Base-by-base conservation (phyloP, 2,113 vertebrate species). In the Festucalex cinctus region DNA sequence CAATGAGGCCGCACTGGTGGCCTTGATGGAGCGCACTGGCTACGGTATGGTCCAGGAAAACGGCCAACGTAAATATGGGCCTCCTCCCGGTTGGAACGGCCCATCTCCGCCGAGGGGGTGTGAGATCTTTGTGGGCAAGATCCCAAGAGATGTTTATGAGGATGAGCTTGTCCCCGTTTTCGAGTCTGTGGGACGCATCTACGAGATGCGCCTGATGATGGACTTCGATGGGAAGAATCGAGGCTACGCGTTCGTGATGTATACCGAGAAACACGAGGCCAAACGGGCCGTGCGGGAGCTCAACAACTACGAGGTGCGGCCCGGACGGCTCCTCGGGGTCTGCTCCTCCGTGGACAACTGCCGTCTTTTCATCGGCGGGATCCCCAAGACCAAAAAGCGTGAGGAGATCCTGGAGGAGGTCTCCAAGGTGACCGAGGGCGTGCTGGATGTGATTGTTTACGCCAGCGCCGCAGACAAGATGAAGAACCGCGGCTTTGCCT, bases 131-230 rank as follows among this genome's bases (percentile, higher is more conserved):
- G 95, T 99, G 70, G 97, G 97, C 54, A 99, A 99, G 89, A 98
- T 99, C 79, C 97, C 97, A 0, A 93, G 97, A 0, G 97, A 98
- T 0, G 96, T 99, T 68, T 99, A 98, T 0, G 97, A 99, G 78
- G 97, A 99, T 10, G 97, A 99, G 87, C 89, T 99, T 0, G 97
- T 99, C 46, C 97, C 97, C 0, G 95, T 98, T 68, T 98, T 99
- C 0, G 97, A 98, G 89, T 77, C 93, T 0, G 94, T 95, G 0
- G 97, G 97, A 7, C 93, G 94, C 70, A 98, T 99, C 90, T 99
- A 98, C 0, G 97, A 99, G 91, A 96, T 99, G 95, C 96, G 97
- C 16, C 86, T 99, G 68, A 99, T 99, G 97, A 98, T 98, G 97
- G 97, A 99, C 89, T 99, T 99, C 9, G 97, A 99, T 0, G 97